These are phyloP conservation scores for Drosophila monieri DNA, from an alignment of 2,888 invertebrate genomes.

Conservation along the genomic window DNA sequence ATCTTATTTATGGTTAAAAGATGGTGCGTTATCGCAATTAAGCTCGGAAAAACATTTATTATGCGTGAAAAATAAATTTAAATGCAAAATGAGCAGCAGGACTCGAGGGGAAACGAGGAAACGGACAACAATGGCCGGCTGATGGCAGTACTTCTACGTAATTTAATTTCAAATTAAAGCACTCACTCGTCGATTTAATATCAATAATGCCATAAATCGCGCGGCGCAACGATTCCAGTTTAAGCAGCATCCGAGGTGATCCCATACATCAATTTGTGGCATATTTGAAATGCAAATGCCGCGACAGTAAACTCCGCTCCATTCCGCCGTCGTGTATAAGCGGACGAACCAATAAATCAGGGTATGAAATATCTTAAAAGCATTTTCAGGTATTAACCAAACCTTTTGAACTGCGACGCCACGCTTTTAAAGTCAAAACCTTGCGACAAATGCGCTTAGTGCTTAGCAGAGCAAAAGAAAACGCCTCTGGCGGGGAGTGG, in stretches of 20 bases:
- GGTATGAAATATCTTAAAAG: constrained; percentile 71
- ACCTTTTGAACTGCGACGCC: constrained; percentile 48
- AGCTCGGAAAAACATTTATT: constrained; percentile 57
- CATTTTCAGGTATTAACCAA: constrained; percentile 67
- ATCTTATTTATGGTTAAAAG: constrained; percentile 59
- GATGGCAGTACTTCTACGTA: constrained; percentile 25
- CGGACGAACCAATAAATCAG: constrained; percentile 68
- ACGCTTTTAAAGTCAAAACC: constrained; percentile 39
- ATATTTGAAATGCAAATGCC: constrained; percentile 65
- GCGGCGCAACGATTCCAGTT: constrained; percentile 5
- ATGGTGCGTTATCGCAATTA: constrained; percentile 58
- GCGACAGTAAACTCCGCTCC: constrained; percentile 48
- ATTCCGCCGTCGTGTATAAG: constrained; percentile 15
- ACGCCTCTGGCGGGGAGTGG: constrained; percentile 58
- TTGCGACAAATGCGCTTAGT: constrained; percentile 71
- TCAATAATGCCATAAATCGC: constrained; percentile 69
- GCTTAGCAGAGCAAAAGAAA: constrained; percentile 65
- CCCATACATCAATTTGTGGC: constrained; percentile 70
- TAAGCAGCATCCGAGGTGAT: constrained; percentile 15
- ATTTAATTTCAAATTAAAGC: constrained; percentile 45
- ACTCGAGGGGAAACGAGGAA: not conserved
- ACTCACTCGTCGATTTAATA: constrained; percentile 52
- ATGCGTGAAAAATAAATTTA: constrained; percentile 54
- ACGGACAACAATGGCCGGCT: constrained; percentile 23
- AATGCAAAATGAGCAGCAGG: constrained; percentile 6